A percentile compares a stretch with the other conserved stretches of the same genome.
phyloP scores from a whole-genome alignment of 2,888 invertebrate genomes.

The Lycaena phlaeas region DNA sequence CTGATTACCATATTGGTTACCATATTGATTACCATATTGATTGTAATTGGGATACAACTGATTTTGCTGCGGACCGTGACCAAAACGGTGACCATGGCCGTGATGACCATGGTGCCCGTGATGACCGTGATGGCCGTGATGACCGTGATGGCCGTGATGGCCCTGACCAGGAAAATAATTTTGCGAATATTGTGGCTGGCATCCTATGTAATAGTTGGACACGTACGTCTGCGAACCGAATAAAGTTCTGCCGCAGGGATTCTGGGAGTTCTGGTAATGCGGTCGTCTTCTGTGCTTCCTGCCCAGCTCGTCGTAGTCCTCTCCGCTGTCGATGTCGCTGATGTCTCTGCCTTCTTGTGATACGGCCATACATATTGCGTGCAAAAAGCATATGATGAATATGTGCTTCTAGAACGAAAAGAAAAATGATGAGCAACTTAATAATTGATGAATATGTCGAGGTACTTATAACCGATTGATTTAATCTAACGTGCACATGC shows the following conservation, averaged over 20 bases:
- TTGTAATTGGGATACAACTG: background rate
- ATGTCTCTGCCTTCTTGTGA: slow-evolving; percentile 32
- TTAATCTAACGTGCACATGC: no score
- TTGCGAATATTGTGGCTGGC: background rate
- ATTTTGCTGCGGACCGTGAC: slow-evolving; percentile 24
- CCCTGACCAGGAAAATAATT: background rate
- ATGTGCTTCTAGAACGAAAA: background rate
- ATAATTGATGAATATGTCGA: no score
- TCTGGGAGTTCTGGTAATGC: slow-evolving; percentile 32
- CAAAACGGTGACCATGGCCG: slow-evolving; percentile 18
- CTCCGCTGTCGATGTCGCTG: slow-evolving; percentile 31
- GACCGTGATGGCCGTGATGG: no score
- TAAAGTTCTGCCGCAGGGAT: slow-evolving; percentile 37
- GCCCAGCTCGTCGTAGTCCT: slow-evolving; percentile 39
- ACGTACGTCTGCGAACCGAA: slow-evolving; percentile 48
- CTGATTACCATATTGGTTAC: slow-evolving; percentile 9
- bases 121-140: slow-evolving; percentile 26
- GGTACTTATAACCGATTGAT: no score
- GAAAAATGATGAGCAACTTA: no score
- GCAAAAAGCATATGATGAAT: background rate
- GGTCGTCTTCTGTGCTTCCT: slow-evolving; percentile 43
- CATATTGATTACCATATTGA: slow-evolving; percentile 18
- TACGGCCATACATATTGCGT: slow-evolving; percentile 20
- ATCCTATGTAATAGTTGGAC: slow-evolving; percentile 20
- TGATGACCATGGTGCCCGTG: slow-evolving; percentile 22